These are phyloP conservation scores for Heliconius sara DNA, from an alignment of 2,888 invertebrate species.

Conservation along the genomic window DNA sequence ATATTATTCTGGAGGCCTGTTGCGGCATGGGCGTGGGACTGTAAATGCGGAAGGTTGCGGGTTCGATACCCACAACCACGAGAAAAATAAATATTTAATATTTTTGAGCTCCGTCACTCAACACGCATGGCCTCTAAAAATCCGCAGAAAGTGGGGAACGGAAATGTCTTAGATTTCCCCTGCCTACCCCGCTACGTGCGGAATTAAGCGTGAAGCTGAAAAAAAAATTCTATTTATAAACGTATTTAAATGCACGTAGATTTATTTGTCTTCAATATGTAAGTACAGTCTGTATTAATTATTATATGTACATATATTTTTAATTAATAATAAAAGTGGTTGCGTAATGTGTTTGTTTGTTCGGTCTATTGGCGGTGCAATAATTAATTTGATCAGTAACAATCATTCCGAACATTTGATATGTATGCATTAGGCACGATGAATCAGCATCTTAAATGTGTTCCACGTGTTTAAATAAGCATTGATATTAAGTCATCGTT, in stretches of 20 bases:
- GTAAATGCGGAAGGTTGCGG: too few species aligned
- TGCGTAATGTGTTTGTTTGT: constrained; percentile 27
- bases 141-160: too few species aligned
- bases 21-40: too few species aligned
- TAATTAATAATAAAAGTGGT: constrained; percentile 13
- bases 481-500: background rate
- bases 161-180: too few species aligned
- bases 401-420: constrained; percentile 39
- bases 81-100: too few species aligned
- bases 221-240: background rate
- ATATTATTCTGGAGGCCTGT: background rate
- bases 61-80: too few species aligned
- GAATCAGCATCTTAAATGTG: constrained; percentile 11
- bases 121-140: too few species aligned
- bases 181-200: too few species aligned
- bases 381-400: constrained; percentile 40
- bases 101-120: too few species aligned
- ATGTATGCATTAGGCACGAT: constrained; percentile 10
- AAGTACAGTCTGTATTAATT: background rate
- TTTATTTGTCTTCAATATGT: background rate
- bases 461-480: constrained; percentile 20
- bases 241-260: background rate
- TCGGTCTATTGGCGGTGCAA: constrained; percentile 33
- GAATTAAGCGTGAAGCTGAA: too few species aligned
- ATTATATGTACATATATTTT: background rate